phyloP scores from a whole-genome alignment of 2,113 vertebrate genomes.

The Tetrax tetrax region DNA sequence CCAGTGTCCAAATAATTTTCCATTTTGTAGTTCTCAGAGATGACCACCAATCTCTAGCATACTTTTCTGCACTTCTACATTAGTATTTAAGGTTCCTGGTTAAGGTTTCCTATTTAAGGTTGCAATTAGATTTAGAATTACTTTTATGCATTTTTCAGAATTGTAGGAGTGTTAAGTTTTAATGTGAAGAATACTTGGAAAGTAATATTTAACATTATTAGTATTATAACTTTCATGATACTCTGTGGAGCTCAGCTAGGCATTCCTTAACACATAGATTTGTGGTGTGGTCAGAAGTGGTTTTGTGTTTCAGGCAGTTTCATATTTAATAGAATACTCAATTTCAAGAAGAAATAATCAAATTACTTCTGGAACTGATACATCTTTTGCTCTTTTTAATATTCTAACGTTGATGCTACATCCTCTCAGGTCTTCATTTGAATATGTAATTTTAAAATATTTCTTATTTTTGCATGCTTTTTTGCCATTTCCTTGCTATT shows the following conservation, averaged over 20 bases:
- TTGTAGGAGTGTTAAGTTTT: not conserved
- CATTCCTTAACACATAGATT: not conserved
- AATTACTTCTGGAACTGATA: not conserved
- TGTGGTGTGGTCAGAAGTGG: fast-evolving
- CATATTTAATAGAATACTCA: not conserved
- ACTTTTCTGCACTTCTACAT: not conserved
- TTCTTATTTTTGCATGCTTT: not conserved
- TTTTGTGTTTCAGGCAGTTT: not conserved
- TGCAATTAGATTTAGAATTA: not conserved
- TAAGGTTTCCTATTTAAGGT: not conserved
- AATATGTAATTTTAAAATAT: not conserved
- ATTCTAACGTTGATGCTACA: not conserved
- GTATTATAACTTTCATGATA: not conserved
- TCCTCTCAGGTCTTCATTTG: not conserved
- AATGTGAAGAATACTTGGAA: not conserved
- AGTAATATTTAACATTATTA: not conserved
- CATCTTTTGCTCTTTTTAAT: not conserved
- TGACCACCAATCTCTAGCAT: not conserved
- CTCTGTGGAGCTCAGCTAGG: not conserved
- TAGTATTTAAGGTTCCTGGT: not conserved
- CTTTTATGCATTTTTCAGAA: not conserved
- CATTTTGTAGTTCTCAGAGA: not conserved
- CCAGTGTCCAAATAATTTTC: not conserved
- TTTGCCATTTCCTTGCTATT: not conserved
- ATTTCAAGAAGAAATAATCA: not conserved